Conservation (phyloP, 2,888 invertebrate genomes). For the Blastobasis lacticolella region DNA sequence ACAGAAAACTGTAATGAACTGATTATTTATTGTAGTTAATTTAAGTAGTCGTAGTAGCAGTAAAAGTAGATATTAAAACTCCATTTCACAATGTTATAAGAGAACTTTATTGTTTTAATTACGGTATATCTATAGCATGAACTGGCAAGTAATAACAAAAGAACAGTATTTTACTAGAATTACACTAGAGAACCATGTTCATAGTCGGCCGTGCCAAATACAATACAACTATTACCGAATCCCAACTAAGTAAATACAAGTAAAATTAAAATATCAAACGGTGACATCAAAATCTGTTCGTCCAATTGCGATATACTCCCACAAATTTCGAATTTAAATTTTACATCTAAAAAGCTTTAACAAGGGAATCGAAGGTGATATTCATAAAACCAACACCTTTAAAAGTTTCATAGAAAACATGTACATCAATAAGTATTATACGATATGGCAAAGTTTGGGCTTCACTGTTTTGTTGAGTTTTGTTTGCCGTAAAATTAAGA, state of each 20-base stretch:
- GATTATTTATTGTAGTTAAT: no score
- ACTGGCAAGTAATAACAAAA: slow-evolving; percentile 70
- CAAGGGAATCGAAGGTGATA: slow-evolving; percentile 37
- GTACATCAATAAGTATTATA: slow-evolving; percentile 31
- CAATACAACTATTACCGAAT: slow-evolving; percentile 31
- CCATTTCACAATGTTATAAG: slow-evolving; percentile 65
- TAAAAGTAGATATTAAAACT: no score
- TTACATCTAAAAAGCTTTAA: slow-evolving; percentile 52
- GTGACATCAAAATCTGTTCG: slow-evolving; percentile 45
- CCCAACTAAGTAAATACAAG: slow-evolving; percentile 30
- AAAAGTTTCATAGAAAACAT: slow-evolving; percentile 37
- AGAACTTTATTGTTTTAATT: slow-evolving; percentile 73
- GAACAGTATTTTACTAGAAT: slow-evolving; percentile 60
- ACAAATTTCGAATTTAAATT: slow-evolving; percentile 44
- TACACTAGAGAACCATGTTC: slow-evolving; percentile 64
- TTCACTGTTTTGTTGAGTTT: no score
- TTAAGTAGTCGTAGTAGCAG: no score
- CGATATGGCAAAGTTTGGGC: slow-evolving; percentile 31
- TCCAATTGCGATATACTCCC: slow-evolving; percentile 34
- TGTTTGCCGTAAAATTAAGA: no score
- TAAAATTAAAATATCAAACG: slow-evolving; percentile 34
- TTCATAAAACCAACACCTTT: slow-evolving; percentile 28
- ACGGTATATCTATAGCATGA: slow-evolving; percentile 73
- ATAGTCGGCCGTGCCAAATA: slow-evolving; percentile 46
- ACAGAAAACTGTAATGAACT: no score